These are phyloP conservation scores for Nymphalis io DNA, from an alignment of 1,140 invertebrate genomes.

Conservation along the genomic window DNA sequence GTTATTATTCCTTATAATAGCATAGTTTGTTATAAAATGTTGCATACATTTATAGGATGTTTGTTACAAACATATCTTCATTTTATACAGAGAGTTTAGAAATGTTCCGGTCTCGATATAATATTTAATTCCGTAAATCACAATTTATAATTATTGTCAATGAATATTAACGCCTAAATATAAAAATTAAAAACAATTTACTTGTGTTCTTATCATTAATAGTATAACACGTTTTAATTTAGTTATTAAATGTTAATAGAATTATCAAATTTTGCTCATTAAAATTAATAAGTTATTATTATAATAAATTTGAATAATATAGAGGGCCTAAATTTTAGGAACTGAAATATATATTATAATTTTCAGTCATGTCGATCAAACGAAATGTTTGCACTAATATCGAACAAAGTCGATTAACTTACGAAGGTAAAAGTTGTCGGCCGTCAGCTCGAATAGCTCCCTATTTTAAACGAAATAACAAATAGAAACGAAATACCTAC, in stretches of 20 bases:
- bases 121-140: not conserved
- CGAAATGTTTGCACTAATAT: not conserved
- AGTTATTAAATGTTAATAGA: too few species aligned
- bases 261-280: too few species aligned
- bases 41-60: not conserved
- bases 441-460: slow-evolving; percentile 18
- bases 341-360: too few species aligned
- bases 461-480: not conserved
- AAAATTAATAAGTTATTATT: too few species aligned
- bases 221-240: too few species aligned
- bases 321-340: too few species aligned
- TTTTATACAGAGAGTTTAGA: not conserved
- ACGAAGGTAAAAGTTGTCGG: slow-evolving; percentile 39
- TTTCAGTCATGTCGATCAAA: not conserved
- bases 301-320: too few species aligned
- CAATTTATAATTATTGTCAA: not conserved
- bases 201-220: too few species aligned
- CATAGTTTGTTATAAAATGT: not conserved
- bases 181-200: too few species aligned
- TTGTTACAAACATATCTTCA: not conserved
- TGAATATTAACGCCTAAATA: too few species aligned
- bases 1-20: not conserved
- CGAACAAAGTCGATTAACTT: slow-evolving; percentile 16
- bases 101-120: not conserved
- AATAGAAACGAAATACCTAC: not conserved